Percentiles rank a stretch among this genome's conserved stretches.
Evolutionary conservation across 2,888 invertebrate genomes (phyloP).

Genomic region (Phaedon cochleariae): DNA sequence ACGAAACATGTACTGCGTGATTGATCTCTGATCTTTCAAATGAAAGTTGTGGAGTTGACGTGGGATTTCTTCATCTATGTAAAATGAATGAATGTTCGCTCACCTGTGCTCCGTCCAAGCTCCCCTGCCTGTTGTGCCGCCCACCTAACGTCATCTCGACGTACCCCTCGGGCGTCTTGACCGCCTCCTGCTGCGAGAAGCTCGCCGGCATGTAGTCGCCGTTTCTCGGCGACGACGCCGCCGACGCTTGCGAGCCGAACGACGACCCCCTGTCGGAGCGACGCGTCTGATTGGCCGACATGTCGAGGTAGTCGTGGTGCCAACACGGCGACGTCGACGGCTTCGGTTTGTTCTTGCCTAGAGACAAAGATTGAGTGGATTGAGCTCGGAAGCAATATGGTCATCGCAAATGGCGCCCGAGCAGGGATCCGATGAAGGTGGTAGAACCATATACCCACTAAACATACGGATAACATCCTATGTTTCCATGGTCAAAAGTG

Average conservation of each 20-base stretch:
- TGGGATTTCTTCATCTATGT: no score
- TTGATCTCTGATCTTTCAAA: no score
- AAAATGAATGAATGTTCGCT: no score
- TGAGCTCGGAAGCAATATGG: no score
- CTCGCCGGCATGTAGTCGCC: constrained; percentile 62
- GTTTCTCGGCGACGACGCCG: constrained; percentile 37
- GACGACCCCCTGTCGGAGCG: constrained; percentile 24
- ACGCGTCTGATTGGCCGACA: constrained; percentile 47
- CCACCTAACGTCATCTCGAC: constrained; percentile 70
- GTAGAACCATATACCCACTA: no score
- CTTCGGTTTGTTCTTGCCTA: constrained; percentile 20
- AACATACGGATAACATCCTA: no score
- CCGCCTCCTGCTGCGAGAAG: constrained; percentile 38
- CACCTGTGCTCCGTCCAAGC: constrained; percentile 52
- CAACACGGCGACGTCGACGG: constrained; percentile 47
- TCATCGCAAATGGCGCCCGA: no score
- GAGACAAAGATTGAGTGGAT: background rate
- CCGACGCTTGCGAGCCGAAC: constrained; percentile 17
- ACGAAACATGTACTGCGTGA: no score
- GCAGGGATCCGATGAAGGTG: no score
- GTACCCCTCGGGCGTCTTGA: constrained; percentile 68
- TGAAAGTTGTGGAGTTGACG: no score
- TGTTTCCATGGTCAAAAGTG: no score
- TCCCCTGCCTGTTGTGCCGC: constrained; percentile 52
- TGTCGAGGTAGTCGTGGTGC: constrained; percentile 59